These are phyloP conservation scores for Lycophotia porphyrea DNA, from an alignment of 2,888 invertebrate species.

Conservation along the genomic window DNA sequence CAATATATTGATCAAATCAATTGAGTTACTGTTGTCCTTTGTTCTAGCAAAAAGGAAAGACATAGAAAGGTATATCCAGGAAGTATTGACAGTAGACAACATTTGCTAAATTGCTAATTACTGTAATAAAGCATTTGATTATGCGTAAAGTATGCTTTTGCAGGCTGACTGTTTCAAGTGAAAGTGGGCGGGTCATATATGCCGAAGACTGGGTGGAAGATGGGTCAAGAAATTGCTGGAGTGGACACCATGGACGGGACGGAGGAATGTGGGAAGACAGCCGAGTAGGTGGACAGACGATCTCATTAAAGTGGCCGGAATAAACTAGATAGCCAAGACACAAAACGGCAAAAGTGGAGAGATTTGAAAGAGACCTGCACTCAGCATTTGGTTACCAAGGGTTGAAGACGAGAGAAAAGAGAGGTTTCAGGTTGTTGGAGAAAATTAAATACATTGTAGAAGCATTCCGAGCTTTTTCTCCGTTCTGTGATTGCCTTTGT, in stretches of 20 bases:
- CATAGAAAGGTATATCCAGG: neutral
- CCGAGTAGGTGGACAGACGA: neutral
- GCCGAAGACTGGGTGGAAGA: neutral
- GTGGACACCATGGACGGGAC: neutral
- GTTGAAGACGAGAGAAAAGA: neutral
- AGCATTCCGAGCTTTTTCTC: neutral
- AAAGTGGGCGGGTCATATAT: neutral
- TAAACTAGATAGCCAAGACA: neutral
- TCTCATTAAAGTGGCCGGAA: no score
- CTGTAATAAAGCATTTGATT: neutral
- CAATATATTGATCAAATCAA: slow-evolving; percentile 11
- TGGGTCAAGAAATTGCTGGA: neutral
- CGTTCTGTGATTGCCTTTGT: neutral
- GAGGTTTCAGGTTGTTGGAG: no score
- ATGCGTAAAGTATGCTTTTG: neutral
- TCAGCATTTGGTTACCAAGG: neutral
- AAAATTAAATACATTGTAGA: neutral
- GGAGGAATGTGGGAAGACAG: neutral
- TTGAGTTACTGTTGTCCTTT: neutral
- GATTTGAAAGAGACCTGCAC: neutral
- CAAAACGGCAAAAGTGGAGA: neutral
- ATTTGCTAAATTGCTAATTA: neutral
- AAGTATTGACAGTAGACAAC: neutral
- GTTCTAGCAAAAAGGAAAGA: neutral
- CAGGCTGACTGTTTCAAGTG: no score